Evolutionary conservation across 2,113 vertebrate species (phyloP).

Genomic region (Murina feae): DNA sequence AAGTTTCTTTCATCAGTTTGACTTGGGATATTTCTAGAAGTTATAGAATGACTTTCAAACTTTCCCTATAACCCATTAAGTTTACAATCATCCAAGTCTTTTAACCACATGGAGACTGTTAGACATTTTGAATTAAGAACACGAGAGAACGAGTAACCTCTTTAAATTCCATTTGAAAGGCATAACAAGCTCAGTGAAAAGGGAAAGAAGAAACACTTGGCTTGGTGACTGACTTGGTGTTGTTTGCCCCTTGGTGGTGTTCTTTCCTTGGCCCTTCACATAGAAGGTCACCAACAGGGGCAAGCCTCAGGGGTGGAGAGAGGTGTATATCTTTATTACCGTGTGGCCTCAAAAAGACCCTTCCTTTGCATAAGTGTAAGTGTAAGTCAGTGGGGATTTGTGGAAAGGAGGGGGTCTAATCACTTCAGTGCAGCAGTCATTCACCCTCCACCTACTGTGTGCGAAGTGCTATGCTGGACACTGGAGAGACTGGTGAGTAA

Average conservation of each 20-base stretch:
- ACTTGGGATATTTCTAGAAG: too few species aligned
- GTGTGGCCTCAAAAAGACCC: neutral
- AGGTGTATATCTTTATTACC: neutral
- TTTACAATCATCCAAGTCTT: neutral
- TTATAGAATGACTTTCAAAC: neutral
- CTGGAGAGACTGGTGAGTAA: neutral
- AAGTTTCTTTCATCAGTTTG: too few species aligned
- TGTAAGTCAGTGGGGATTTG: neutral
- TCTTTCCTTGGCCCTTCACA: neutral
- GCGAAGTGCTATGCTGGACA: neutral
- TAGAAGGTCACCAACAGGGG: neutral
- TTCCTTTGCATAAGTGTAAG: neutral
- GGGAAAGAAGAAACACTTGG: neutral
- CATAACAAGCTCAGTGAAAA: neutral
- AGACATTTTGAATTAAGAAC: neutral
- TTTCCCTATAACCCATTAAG: neutral
- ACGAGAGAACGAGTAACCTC: neutral
- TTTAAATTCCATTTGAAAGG: conserved; percentile 3
- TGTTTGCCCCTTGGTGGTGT: neutral
- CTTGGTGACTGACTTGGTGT: neutral
- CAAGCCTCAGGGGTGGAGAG: neutral
- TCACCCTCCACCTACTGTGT: neutral
- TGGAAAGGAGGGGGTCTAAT: too few species aligned
- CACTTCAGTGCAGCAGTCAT: too few species aligned
- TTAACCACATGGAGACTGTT: neutral